Conservation (phyloP, 2,797 vertebrate species). For the Mus caroli region DNA sequence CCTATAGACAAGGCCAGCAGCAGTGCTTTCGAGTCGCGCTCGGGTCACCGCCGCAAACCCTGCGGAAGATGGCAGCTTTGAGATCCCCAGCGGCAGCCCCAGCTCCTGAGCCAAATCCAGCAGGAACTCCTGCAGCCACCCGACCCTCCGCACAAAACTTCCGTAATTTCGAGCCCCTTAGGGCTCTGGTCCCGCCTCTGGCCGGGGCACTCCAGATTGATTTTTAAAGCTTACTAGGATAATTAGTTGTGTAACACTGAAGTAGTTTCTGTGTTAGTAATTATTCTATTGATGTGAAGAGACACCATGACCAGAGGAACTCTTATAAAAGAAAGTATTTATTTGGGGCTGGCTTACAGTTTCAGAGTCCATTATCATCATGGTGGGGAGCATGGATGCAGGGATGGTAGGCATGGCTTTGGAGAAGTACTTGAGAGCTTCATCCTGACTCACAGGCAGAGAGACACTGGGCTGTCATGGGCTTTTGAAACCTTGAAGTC, state of each 20-base stretch:
- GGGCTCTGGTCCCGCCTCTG: too few species aligned
- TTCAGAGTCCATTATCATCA: not conserved
- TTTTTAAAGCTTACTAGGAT: not conserved
- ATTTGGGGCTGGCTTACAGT: not conserved
- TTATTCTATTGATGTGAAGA: not conserved
- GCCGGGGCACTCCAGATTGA: too few species aligned
- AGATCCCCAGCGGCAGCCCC: too few species aligned
- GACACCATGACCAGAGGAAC: not conserved
- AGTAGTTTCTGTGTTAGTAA: not conserved
- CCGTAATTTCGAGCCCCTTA: too few species aligned
- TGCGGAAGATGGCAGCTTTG: too few species aligned
- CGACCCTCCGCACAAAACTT: too few species aligned
- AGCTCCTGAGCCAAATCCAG: too few species aligned
- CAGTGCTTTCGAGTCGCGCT: too few species aligned
- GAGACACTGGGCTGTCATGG: not conserved
- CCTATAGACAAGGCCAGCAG: too few species aligned
- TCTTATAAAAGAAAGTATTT: not conserved
- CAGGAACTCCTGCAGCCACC: too few species aligned
- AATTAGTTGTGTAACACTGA: not conserved
- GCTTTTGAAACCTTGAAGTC: not conserved
- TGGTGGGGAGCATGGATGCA: not conserved
- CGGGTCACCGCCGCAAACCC: too few species aligned
- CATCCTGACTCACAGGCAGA: not conserved
- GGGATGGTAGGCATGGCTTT: not conserved
- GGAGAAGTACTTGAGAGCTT: not conserved